Evolutionary conservation across 2,797 vertebrate genomes (phyloP).

Genomic region (Geotrypetes seraphini): DNA sequence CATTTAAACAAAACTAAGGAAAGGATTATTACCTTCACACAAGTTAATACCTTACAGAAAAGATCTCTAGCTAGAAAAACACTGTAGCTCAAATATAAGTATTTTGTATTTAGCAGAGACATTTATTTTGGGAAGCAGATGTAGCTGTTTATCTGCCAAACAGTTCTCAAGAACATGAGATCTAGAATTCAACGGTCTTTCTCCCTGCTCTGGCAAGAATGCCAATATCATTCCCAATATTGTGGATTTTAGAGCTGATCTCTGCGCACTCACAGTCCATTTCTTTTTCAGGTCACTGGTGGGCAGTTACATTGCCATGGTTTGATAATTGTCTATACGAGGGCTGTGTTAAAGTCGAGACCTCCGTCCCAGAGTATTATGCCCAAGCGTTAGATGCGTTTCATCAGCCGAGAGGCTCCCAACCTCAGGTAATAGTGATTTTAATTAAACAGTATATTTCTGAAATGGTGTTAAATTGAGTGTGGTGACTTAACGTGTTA

Average conservation of each 20-base stretch:
- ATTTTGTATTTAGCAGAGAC: no score
- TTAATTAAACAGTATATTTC: background rate
- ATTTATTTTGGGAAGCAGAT: no score
- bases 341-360: constrained; percentile 2
- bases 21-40: no score
- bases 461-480: background rate
- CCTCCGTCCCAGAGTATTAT: no score
- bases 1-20: no score
- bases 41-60: no score
- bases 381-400: no score
- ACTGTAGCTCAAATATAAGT: no score
- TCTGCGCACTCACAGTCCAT: no score
- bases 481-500: background rate
- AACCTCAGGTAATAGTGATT: background rate
- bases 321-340: constrained; percentile 7
- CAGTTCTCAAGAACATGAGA: constrained; percentile 52
- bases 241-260: constrained; percentile 20
- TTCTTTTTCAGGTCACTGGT: constrained; percentile 17
- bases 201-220: constrained; percentile 26
- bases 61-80: no score
- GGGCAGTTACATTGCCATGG: constrained; percentile 22
- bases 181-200: constrained; percentile 58
- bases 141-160: no score
- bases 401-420: no score
- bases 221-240: constrained; percentile 38